Base-by-base conservation (phyloP, 2,113 vertebrate genomes). In the Megatriorchis doriae region DNA sequence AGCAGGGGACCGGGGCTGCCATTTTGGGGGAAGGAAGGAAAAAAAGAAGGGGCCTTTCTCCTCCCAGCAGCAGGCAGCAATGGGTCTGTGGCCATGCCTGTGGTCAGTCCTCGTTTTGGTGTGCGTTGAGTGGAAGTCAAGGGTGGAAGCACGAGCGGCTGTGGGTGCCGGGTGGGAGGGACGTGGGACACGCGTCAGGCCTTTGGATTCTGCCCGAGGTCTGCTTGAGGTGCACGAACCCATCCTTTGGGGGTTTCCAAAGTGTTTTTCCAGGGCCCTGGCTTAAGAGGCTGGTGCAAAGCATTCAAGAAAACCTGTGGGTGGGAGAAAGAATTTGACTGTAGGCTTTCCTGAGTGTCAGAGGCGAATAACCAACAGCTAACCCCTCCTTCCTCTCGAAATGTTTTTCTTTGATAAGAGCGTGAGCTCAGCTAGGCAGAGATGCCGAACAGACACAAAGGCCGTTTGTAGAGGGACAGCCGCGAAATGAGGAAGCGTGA, bases 141-240 rank as follows among this genome's bases (percentile, higher is more conserved):
- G 73, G 53, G 34, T 22, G 63, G 21, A 77, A 68, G 17, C 34
- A 62, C 0, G 1, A 1, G 0, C 17, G 25, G 6, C 53, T 5
- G 4, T 0, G 4, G 14, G 13, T 1, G 2, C n/a, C 0, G 2
- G 31, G 23, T 56, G 34, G 22, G 29, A 38, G 34, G 16, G 16
- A 61, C 0, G 0, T 48, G 21, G 42, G 56, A 25, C 21, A 11
- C 0, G 0, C 4, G 2, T 43, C 23, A 36, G 34, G 36, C 3
- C 26, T 78, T 40, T 47, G 21, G 52, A 43, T 61, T 47, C 59
- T 47, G 23, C 45, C 15, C 0, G 2, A 58, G 31, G 17, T 79
- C 55, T 1, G 1, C 36, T 66, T 3, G 3, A 71, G n/a, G 12
- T 42, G 50, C 38, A 20, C 0, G 4, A 40, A 25, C 34, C 10